phyloP scores from a whole-genome alignment of 2,113 vertebrate species.

The Petaurus breviceps region DNA sequence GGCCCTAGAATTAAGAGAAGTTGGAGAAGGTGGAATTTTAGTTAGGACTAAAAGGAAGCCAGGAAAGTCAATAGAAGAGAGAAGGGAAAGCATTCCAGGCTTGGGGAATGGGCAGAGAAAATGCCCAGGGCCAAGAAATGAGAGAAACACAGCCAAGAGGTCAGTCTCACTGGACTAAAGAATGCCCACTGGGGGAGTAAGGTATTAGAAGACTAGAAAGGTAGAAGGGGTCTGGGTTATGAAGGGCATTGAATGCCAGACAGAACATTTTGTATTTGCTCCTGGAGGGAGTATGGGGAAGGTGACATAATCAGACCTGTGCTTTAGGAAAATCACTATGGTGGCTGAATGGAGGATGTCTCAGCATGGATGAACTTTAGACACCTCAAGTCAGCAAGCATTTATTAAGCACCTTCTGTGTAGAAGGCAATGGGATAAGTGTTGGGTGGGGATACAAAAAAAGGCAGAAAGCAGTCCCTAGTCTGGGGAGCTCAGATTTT shows the following conservation, averaged over 20 bases:
- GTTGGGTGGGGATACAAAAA: neutral
- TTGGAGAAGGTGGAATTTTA: neutral
- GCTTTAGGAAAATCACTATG: neutral
- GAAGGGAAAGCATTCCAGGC: neutral
- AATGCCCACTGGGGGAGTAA: neutral
- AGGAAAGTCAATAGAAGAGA: neutral
- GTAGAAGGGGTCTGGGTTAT: neutral
- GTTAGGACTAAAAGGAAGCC: neutral
- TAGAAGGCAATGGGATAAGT: too few species aligned
- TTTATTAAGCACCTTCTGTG: neutral
- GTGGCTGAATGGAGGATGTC: neutral
- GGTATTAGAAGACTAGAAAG: neutral
- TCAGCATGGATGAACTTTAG: neutral
- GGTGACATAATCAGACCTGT: too few species aligned
- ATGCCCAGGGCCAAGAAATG: neutral
- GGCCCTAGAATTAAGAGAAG: neutral
- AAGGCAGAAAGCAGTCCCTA: neutral
- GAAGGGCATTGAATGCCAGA: neutral
- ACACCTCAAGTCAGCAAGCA: neutral
- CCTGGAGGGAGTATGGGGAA: neutral
- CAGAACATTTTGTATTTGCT: neutral
- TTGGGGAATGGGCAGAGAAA: neutral
- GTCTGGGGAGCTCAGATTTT: neutral
- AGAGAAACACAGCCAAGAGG: neutral
- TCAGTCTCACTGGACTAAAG: neutral